Conservation (phyloP, 1,140 invertebrate species). For the Lepidostoma basale region DNA sequence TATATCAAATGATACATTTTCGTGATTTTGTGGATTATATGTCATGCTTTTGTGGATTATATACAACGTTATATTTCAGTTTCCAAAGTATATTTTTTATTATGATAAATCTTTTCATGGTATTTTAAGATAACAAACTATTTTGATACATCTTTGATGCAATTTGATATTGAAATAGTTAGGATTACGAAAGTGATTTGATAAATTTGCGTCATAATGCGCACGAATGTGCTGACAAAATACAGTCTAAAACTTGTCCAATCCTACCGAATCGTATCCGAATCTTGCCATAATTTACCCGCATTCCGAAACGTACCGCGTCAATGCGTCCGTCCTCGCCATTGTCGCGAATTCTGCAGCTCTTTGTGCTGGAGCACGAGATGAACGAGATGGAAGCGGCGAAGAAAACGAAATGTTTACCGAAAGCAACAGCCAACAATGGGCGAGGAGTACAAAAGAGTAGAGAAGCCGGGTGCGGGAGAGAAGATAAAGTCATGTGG, state of each 20-base stretch:
- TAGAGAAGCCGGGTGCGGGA: slow-evolving; percentile 18
- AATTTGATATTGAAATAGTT: neutral
- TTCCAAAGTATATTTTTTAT: too few relatives aligned
- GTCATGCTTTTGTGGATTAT: too few relatives aligned
- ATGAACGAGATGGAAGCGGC: slow-evolving; percentile 1
- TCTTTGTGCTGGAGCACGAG: neutral
- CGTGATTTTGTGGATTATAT: too few relatives aligned
- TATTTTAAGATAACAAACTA: neutral
- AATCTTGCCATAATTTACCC: neutral
- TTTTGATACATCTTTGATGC: neutral
- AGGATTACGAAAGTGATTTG: neutral
- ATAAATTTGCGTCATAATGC: neutral
- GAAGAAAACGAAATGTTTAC: slow-evolving; percentile 21
- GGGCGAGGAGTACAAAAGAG: neutral
- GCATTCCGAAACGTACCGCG: slow-evolving; percentile 17
- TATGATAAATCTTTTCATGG: too few relatives aligned
- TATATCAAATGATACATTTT: too few relatives aligned
- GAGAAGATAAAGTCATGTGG: slow-evolving; percentile 37
- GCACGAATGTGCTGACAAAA: neutral
- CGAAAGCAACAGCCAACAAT: slow-evolving; percentile 16
- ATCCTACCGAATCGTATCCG: neutral
- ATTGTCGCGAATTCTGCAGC: neutral
- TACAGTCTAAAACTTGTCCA: too few relatives aligned
- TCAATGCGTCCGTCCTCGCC: slow-evolving; percentile 14
- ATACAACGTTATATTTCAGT: too few relatives aligned